Conservation (phyloP, 2,797 vertebrate species). For the Borostomias antarcticus region DNA sequence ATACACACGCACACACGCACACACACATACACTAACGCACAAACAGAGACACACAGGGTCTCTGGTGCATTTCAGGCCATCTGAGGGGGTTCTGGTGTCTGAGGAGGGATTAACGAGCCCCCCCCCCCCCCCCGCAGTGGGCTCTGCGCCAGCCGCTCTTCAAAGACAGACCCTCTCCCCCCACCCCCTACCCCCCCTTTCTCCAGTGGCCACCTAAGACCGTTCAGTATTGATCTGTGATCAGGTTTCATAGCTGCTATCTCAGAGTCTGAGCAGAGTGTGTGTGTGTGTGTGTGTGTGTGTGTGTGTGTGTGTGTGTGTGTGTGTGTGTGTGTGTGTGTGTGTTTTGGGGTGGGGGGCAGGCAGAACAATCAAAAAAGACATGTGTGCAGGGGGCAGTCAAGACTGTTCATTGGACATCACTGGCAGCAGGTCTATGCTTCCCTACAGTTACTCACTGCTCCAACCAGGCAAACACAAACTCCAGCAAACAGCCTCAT, state of each 20-base stretch:
- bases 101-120: neutral
- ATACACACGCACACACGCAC: neutral
- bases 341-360: neutral
- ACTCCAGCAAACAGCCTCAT: conserved; percentile 24
- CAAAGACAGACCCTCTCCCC: conserved; percentile 10
- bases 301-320: conserved; percentile 24
- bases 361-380: neutral
- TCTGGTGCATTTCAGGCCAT: neutral
- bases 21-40: neutral
- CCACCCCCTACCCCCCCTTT: neutral
- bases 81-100: neutral
- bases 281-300: conserved; percentile 10
- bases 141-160: neutral
- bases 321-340: conserved; percentile 13
- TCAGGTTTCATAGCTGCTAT: conserved; percentile 60
- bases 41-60: neutral
- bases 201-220: conserved; percentile 31
- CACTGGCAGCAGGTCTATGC: no score
- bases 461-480: neutral
- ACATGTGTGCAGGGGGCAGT: neutral
- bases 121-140: neutral
- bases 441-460: no score
- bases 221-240: conserved; percentile 64
- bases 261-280: conserved; percentile 44
- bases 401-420: no score